Base-by-base conservation (phyloP, 2,888 invertebrate genomes). In the Drosophila rubida region DNA sequence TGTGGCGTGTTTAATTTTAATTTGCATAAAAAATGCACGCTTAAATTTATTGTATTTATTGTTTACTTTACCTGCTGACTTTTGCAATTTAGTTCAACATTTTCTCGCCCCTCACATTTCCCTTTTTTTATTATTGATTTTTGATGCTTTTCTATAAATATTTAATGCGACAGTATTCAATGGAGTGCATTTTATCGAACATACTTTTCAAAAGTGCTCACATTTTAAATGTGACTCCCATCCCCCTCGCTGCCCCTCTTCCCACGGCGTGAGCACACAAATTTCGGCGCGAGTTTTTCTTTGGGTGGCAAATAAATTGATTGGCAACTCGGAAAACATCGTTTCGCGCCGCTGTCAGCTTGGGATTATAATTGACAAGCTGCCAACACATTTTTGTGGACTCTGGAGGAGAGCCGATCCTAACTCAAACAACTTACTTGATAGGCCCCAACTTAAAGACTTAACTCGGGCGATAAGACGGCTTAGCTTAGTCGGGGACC, bases 11-110 rank as follows among this genome's bases (percentile, higher is more conserved):
- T 63, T 73, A 51, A 73, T 81, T 81, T 62, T 46, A 79, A 81
- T 81, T 84, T 79, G 70, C 85, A 81, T 84, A 59, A 30, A 65
- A 76, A 84, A 79, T 78, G 41, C 54, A 64, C 50, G 48, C 76
- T 66, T 73, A 68, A 55, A 84, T 80, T 70, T 78, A 63, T 72
- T 78, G 46, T 58, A 42, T 35, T 63, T 60, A 65, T 64, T 75
- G 67, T 53, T 69, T 60, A 13, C 7, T 37, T 37, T 45, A 48
- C 39, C 48, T 46, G 49, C 37, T n/a, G 9, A 37, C 41, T 35
- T 57, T 69, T 23, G 25, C 23, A 42, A 37, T 37, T 14, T 37
- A 37, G 35, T 37, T 37, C 13, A 37, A 37, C 35, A 22, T 44
- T 37, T 45, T 42, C 48, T 54, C 11, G 3, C 1, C 14, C 11